These are phyloP conservation scores for Acyrthosiphon pisum DNA, from an alignment of 1,140 invertebrate genomes.

Conservation along the genomic window DNA sequence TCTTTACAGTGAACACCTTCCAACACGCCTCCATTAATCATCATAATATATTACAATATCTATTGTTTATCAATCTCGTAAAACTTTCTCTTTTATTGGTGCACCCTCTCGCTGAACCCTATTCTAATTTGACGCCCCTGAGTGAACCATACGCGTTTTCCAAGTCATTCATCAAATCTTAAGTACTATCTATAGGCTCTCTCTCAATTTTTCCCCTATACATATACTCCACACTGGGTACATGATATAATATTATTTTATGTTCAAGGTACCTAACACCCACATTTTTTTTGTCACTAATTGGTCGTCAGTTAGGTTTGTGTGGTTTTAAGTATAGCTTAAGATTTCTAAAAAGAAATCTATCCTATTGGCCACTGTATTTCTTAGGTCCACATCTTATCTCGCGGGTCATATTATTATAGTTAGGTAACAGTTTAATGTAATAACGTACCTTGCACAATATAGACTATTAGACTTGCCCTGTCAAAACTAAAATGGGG, in stretches of 20 bases:
- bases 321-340: background rate
- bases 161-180: conserved; percentile 7
- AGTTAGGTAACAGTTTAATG: background rate
- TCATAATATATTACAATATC: background rate
- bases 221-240: background rate
- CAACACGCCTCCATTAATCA: background rate
- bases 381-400: background rate
- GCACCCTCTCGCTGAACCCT: background rate
- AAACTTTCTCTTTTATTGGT: background rate
- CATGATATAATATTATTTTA: background rate
- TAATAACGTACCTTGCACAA: too few relatives aligned
- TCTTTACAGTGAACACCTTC: background rate
- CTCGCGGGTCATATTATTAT: background rate
- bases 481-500: background rate
- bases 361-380: background rate
- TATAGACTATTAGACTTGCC: too few relatives aligned
- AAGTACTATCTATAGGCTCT: background rate
- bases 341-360: background rate
- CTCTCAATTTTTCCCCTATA: background rate
- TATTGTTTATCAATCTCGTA: conserved; percentile 9
- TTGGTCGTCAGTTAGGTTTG: background rate
- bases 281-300: background rate
- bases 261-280: background rate
- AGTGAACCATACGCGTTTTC: background rate
- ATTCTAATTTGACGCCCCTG: background rate